Percentiles rank a stretch among this genome's conserved stretches.
These are phyloP conservation scores for Trididemnum clinides DNA, from an alignment of 23 tunicate species.

Conservation along the genomic window DNA sequence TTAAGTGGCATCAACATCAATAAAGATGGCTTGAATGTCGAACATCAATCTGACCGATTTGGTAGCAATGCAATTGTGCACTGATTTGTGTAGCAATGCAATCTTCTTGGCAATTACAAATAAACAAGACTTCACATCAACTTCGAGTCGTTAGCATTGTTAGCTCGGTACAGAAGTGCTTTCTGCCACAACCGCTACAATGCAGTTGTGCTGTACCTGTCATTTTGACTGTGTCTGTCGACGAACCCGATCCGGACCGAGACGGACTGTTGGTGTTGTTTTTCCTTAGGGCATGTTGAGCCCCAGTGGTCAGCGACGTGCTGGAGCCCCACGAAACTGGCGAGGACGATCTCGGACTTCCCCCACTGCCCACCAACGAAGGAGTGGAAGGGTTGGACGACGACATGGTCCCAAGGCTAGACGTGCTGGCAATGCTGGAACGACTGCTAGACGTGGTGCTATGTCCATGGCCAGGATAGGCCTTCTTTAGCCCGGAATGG, in stretches of 20 bases:
- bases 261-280: constrained; percentile 22
- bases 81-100: no score
- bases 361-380: constrained; percentile 26
- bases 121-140: no score
- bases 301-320: constrained; percentile 16
- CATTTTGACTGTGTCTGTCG: constrained; percentile 66
- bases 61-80: no score
- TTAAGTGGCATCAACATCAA: no score
- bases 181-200: no score
- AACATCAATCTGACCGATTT: no score
- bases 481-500: neutral
- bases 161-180: no score
- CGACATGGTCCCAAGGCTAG: constrained; percentile 66
- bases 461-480: neutral
- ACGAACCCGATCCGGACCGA: constrained; percentile 66
- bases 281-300: neutral
- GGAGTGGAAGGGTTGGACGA: constrained; percentile 57
- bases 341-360: constrained; percentile 66
- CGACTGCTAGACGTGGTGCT: constrained; percentile 58
- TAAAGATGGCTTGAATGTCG: no score
- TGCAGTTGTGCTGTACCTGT: no score
- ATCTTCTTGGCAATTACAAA: no score
- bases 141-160: no score
- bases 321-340: constrained; percentile 58
- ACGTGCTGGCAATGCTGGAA: constrained; percentile 76